Conservation (phyloP, 1,140 invertebrate species). For the Ceratitis capitata region DNA sequence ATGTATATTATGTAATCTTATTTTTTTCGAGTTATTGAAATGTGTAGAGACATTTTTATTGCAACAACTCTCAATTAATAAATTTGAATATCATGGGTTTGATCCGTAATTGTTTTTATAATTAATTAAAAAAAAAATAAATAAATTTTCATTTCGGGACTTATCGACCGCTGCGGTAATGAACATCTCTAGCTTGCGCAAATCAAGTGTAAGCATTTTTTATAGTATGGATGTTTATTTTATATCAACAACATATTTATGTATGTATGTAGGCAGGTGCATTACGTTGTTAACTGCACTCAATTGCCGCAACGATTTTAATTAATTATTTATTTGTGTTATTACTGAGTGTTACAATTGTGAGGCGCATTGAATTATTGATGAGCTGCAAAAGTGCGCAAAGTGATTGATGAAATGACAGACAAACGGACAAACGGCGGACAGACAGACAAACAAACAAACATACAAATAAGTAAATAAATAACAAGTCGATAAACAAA, state of each 20-base stretch:
- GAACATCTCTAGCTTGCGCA: no score
- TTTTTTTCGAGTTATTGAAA: no score
- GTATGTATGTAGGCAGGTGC: neutral
- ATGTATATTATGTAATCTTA: no score
- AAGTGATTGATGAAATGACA: constrained; percentile 27
- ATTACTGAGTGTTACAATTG: constrained; percentile 37
- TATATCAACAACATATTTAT: neutral
- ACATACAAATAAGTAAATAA: neutral
- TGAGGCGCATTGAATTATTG: constrained; percentile 30
- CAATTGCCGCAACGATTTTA: constrained; percentile 30
- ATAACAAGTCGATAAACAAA: neutral
- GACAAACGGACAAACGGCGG: neutral
- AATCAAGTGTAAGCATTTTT: no score
- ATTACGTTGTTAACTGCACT: neutral
- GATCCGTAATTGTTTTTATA: no score
- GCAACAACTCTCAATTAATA: no score
- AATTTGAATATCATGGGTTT: no score
- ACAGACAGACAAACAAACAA: neutral
- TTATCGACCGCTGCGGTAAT: no score
- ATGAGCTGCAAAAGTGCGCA: constrained; percentile 34
- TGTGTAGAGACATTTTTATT: no score
- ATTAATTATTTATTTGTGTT: constrained; percentile 38
- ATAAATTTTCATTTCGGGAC: no score
- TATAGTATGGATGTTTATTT: no score
- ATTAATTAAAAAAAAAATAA: no score